Evolutionary conservation across 2,797 vertebrate species (phyloP).

Genomic region (Mergus octosetaceus): DNA sequence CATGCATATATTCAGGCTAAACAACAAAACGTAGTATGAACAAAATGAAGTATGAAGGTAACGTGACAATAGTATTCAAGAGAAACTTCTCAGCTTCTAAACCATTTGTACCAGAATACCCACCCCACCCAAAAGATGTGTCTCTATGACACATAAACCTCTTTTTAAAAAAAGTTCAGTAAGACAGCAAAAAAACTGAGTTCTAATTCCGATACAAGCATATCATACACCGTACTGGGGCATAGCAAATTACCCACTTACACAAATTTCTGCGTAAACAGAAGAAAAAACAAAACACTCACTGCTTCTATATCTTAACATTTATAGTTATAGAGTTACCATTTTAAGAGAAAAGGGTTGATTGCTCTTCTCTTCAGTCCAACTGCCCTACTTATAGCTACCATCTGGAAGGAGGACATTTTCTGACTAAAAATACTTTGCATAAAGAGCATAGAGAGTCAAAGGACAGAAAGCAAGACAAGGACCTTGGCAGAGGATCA

Average conservation of each 20-base stretch:
- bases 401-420: conserved; percentile 25
- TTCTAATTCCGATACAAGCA: neutral
- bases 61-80: neutral
- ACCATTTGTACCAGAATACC: neutral
- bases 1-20: neutral
- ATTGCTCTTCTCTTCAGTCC: neutral
- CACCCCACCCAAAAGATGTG: neutral
- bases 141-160: neutral
- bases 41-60: neutral
- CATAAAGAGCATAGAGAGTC: neutral
- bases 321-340: neutral
- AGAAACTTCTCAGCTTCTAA: neutral
- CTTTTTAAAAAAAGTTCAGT: neutral
- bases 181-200: neutral
- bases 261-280: neutral
- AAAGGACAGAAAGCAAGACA: neutral
- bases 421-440: neutral
- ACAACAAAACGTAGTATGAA: neutral
- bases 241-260: neutral
- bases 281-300: neutral
- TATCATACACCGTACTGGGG: neutral
- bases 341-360: neutral
- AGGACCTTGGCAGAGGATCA: neutral
- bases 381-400: conserved; percentile 19
- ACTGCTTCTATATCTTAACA: neutral